Evolutionary conservation across 2,888 invertebrate genomes (phyloP).

Genomic region (Nymphalis c-album): DNA sequence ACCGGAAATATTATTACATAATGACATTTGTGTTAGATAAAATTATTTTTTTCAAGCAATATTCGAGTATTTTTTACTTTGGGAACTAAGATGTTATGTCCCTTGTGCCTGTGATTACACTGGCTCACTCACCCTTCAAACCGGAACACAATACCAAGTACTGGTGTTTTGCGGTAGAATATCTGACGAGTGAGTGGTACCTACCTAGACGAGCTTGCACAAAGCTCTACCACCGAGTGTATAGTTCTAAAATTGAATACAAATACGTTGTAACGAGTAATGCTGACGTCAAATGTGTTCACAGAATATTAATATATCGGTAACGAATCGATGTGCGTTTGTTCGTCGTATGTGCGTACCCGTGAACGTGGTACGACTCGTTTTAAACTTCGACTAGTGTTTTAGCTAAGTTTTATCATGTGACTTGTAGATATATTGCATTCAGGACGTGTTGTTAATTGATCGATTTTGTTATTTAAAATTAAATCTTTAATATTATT

Average conservation of each 20-base stretch:
- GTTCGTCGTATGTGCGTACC: neutral
- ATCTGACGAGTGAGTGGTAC: too few relatives aligned
- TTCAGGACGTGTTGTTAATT: slow-evolving; percentile 14
- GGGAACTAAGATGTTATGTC: too few relatives aligned
- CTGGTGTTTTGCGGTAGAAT: too few relatives aligned
- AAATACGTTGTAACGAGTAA: neutral
- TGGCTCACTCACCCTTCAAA: too few relatives aligned
- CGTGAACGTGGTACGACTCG: slow-evolving; percentile 8
- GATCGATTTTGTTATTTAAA: neutral
- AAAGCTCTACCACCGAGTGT: too few relatives aligned
- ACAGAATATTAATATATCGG: neutral
- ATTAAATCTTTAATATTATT: neutral
- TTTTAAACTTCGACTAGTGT: slow-evolving; percentile 28
- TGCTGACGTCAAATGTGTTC: neutral
- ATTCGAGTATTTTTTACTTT: too few relatives aligned
- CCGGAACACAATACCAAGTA: too few relatives aligned
- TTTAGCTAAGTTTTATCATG: slow-evolving; percentile 27
- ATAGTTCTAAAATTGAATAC: neutral
- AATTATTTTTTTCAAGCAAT: too few relatives aligned
- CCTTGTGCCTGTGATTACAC: too few relatives aligned
- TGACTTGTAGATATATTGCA: slow-evolving; percentile 28
- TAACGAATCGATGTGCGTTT: neutral
- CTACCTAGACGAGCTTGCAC: too few relatives aligned
- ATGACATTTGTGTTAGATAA: too few relatives aligned
- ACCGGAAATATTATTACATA: neutral